These are phyloP conservation scores for Avahi laniger DNA, from an alignment of 2,797 vertebrate genomes.

Conservation along the genomic window DNA sequence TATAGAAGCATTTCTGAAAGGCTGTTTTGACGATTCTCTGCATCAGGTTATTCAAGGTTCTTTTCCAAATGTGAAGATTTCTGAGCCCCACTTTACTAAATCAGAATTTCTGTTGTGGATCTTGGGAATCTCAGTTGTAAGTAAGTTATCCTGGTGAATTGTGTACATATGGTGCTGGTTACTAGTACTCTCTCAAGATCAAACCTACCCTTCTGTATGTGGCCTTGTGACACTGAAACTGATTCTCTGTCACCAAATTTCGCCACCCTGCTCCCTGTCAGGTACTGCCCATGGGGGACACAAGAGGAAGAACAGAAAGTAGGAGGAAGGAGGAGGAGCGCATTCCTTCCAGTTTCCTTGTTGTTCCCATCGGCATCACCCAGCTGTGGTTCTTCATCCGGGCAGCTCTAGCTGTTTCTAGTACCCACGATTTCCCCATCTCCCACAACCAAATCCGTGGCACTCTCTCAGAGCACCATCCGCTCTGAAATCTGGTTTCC, in stretches of 20 bases:
- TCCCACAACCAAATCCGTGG: background rate
- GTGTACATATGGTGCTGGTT: background rate
- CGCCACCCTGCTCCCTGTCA: too few species aligned
- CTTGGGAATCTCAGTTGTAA: background rate
- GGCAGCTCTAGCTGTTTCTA: background rate
- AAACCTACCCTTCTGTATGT: background rate
- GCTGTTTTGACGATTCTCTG: background rate
- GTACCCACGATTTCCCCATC: background rate
- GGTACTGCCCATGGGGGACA: background rate
- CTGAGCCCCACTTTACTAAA: background rate
- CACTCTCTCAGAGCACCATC: background rate
- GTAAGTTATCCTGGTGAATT: background rate
- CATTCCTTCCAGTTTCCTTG: accelerated
- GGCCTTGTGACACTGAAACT: background rate
- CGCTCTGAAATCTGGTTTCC: background rate
- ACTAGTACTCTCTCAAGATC: background rate
- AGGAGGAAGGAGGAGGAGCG: background rate
- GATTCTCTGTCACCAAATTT: background rate
- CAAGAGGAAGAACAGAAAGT: background rate
- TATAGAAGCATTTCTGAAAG: background rate
- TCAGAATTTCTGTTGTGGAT: background rate
- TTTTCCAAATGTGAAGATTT: background rate
- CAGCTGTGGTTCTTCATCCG: background rate
- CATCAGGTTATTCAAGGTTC: background rate
- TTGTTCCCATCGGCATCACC: background rate